Evolutionary conservation across 2,797 vertebrate species (phyloP), one percentile per base, ranked within the genome.

Genomic region (Phylloscopus collybita): DNA sequence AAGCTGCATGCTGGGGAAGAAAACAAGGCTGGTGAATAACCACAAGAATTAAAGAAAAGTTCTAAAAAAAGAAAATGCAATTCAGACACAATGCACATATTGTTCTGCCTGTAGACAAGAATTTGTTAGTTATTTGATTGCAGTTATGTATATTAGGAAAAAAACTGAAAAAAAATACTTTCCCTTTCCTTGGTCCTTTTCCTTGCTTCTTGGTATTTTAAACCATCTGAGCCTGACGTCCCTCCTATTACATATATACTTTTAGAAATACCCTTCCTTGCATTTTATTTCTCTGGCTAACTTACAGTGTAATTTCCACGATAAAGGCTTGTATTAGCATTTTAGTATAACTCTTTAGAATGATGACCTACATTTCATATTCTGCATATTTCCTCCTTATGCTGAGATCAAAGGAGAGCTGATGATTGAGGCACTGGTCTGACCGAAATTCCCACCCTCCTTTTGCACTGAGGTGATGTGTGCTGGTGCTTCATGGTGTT

Each of bases 311-410:
- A 50, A 86, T 86, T 93, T 95, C 44, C 60, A 67, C 0, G 3
- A 86, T 45, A 80, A 90, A 73, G 42, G 54, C 86, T 86, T 75
- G 74, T 42, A 72, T 86, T 90, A 57, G n/a, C 60, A 73, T 81
- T 88, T 90, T 23, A 85, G 60, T 66, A 36, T 25, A 80, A 88
- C 57, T 70, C 45, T 64, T 92, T 62, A 69, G n/a, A 30, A 71
- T 26, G 90, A 94, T 97, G 96, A 93, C 95, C 95, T 95, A 95
- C 80, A 97, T 96, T 95, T 82, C 78, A 30, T 93, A 90, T 95
- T 93, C 90, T 93, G 76, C 80, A 42, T 76, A 53, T 78, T 95
- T 84, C 44, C 47, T 95, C 62, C 88, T 95, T 92, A 79, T 1
- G 4, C 64, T 60, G 83, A 94, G 92, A 96, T 96, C 94, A 97